Percentiles rank a stretch among this genome's conserved stretches.
phyloP scores from a whole-genome alignment of 2,888 invertebrate genomes.

The Sarcophaga subvicina region DNA sequence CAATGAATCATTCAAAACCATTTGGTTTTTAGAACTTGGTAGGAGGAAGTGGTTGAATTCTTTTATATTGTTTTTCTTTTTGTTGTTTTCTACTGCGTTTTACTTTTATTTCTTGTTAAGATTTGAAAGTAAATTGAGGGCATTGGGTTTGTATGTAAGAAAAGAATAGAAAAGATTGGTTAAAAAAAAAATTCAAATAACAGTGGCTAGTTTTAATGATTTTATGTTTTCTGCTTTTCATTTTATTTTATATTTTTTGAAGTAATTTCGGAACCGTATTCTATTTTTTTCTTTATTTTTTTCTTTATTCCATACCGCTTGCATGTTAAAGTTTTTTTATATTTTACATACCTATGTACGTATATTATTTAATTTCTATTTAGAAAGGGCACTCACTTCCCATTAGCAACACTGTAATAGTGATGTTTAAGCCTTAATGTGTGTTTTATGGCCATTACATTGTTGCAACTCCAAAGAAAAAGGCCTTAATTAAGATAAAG shows the following conservation, averaged over 20 bases:
- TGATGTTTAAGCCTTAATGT: slow-evolving; percentile 2
- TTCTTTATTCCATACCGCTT: slow-evolving; percentile 35
- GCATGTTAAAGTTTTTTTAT: slow-evolving; percentile 34
- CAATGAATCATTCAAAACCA: background rate
- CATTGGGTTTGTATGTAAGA: slow-evolving; percentile 55
- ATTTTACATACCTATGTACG: background rate
- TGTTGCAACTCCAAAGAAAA: slow-evolving; percentile 1
- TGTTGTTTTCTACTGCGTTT: background rate
- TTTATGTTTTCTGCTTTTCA: slow-evolving; percentile 15
- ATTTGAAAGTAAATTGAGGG: slow-evolving; percentile 61
- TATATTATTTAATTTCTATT: slow-evolving; percentile 15
- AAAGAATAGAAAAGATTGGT: background rate
- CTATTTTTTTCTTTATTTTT: background rate
- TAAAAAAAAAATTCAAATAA: slow-evolving; percentile 9
- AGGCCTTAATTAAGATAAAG: slow-evolving; percentile 31
- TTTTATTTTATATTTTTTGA: background rate
- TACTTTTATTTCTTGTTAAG: slow-evolving; percentile 29
- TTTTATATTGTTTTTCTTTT: background rate
- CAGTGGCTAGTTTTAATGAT: slow-evolving; percentile 38
- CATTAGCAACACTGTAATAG: background rate
- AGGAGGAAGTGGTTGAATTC: slow-evolving; percentile 54
- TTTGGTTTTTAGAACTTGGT: slow-evolving; percentile 9
- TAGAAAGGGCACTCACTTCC: slow-evolving; percentile 26
- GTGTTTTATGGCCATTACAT: slow-evolving; percentile 9
- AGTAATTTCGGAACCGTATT: background rate